Evolutionary conservation across 2,113 vertebrate species (phyloP), one percentile per base, ranked within the genome.

Genomic region (Gadus chalcogrammus): DNA sequence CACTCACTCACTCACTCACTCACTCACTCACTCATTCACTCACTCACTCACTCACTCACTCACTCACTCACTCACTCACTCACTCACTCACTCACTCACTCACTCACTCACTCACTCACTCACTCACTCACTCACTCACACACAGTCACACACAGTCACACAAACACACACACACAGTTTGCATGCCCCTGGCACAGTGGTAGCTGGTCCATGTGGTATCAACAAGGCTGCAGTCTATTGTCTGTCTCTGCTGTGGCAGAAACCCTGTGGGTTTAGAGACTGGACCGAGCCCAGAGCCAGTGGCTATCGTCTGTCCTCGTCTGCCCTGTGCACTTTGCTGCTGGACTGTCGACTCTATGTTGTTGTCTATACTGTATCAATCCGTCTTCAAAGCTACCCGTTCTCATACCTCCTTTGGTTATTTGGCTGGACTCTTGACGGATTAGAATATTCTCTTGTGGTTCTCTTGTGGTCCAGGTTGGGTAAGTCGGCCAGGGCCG

Each of bases 381-480:
- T 42, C 38, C 24, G 11, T 42, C 38, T 11, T 42, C 38, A 42
- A 42, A 42, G 11, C 38, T 42, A 2, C 38, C 38, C 5, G 24
- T 24, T 42, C 11, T 42, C 38, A 42, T 42, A 4, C 38, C 38
- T 42, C 4, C 11, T 42, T 42, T 42, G 1, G 38, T 42, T 84
- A 77, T 85, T 91, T 85, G 86, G 90, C 91, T 92, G 93, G 92
- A 93, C 91, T 93, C 87, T 94, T 90, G 91, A 94, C 93, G 94
- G 92, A 95, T 94, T 94, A 90, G 85, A 89, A 90, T 92, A 84
- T 91, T 92, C 91, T 86, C 74, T 88, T 85, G 72, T 87, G 82
- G 64, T 73, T 80, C 53, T 68, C 31, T 80, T 79, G 56, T 67
- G 63, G 65, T 68, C 24, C 17, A 68, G 71, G 68, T 1, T 48